phyloP scores from a whole-genome alignment of 2,888 invertebrate genomes.

The Metopia argyrocephala region DNA sequence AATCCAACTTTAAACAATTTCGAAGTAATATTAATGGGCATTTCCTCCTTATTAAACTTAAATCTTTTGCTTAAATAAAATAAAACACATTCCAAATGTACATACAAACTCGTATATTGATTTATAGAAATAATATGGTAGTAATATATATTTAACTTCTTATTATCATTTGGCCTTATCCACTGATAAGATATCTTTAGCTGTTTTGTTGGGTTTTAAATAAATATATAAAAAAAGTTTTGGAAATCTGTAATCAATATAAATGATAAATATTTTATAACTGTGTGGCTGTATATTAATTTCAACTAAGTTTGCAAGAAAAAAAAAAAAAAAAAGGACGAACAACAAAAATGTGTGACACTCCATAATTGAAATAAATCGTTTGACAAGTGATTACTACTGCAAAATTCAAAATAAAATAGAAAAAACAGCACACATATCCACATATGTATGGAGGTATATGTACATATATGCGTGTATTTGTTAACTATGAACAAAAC shows the following conservation, averaged over 20 bases:
- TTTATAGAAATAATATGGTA: conserved; percentile 23
- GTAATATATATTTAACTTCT: conserved; percentile 41
- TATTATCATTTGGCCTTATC: conserved; percentile 33
- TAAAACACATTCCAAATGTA: conserved; percentile 12
- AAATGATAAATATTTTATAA: conserved; percentile 39
- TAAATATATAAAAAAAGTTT: too few relatives aligned
- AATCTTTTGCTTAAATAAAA: background rate
- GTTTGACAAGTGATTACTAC: conserved; percentile 57
- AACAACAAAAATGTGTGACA: conserved; percentile 55
- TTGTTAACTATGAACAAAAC: conserved; percentile 4
- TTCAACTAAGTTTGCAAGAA: background rate
- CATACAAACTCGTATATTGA: conserved; percentile 24
- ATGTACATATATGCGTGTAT: too few relatives aligned
- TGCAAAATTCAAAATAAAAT: conserved; percentile 14
- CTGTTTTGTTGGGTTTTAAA: background rate
- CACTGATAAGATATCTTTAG: conserved; percentile 29
- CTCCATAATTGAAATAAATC: conserved; percentile 64
- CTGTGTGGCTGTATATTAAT: background rate
- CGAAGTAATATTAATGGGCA: too few relatives aligned
- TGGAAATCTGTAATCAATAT: conserved; percentile 47
- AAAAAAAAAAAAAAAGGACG: conserved; percentile 20
- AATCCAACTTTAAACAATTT: too few relatives aligned
- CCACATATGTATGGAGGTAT: too few relatives aligned
- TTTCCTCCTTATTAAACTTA: background rate
- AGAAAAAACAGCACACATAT: background rate